Conservation (phyloP, 2,113 vertebrate species). For the Channa argus region DNA sequence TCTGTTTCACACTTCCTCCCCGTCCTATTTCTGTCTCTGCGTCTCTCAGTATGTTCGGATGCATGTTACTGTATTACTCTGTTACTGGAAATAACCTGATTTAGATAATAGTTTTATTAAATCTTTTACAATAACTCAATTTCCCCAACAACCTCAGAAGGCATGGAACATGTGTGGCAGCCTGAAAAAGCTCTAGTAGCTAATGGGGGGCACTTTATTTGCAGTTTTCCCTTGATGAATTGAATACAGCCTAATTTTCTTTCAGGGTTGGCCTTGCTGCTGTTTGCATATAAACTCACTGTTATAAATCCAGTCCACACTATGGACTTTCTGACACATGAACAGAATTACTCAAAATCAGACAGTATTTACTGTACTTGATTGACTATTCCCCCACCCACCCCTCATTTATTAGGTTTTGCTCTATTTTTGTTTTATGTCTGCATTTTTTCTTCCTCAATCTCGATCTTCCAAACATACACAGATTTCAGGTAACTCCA, state of each 20-base stretch:
- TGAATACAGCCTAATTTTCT: constrained; percentile 22
- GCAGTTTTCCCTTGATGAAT: constrained; percentile 6
- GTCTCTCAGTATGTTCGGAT: not conserved
- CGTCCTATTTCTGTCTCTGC: constrained; percentile 42
- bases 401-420: no score
- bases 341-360: no score
- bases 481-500: constrained; percentile 68
- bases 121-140: constrained; percentile 51
- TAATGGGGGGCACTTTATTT: not conserved
- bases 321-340: not conserved
- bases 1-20: constrained; percentile 57
- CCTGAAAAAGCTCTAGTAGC: constrained; percentile 15
- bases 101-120: constrained; percentile 47
- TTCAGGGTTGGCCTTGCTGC: not conserved
- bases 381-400: no score
- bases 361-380: no score
- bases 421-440: no score
- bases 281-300: not conserved
- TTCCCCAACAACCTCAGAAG: constrained; percentile 30
- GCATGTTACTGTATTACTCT: constrained; percentile 10
- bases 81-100: constrained; percentile 30
- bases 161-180: constrained; percentile 26
- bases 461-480: constrained; percentile 1
- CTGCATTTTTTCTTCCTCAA: no score
- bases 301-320: not conserved